Conservation (phyloP, 2,113 vertebrate genomes). For the Suricata suricatta region DNA sequence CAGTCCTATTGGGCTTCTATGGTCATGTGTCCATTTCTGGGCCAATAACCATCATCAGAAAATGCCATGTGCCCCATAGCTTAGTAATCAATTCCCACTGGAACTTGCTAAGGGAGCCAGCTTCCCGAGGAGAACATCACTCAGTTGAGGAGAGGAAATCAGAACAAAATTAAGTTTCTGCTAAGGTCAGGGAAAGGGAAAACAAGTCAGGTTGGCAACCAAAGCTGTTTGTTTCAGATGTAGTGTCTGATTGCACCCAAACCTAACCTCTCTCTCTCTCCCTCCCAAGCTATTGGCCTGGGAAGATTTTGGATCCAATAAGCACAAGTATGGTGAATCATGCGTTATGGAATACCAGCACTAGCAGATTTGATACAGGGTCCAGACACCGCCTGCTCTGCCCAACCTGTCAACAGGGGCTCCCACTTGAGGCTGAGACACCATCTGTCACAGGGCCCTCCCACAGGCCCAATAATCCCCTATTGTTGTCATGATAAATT, state of each 20-base stretch:
- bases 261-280: too few species aligned
- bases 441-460: fast-evolving
- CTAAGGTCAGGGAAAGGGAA: not conserved
- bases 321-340: not conserved
- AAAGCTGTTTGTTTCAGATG: not conserved
- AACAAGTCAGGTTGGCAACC: not conserved
- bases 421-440: not conserved
- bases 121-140: not conserved
- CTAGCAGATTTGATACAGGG: not conserved
- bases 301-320: not conserved
- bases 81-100: not conserved
- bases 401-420: not conserved
- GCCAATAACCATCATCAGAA: not conserved
- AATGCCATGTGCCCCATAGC: not conserved
- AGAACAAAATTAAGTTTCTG: not conserved
- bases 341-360: not conserved
- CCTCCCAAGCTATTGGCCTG: not conserved
- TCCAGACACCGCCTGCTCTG: not conserved
- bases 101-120: not conserved
- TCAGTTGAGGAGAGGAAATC: not conserved
- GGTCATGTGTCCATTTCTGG: not conserved
- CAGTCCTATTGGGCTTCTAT: not conserved
- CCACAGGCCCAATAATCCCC: not conserved
- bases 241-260: not conserved
- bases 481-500: not conserved